Conservation (phyloP, 2,888 invertebrate species). For the Phortica okadai region DNA sequence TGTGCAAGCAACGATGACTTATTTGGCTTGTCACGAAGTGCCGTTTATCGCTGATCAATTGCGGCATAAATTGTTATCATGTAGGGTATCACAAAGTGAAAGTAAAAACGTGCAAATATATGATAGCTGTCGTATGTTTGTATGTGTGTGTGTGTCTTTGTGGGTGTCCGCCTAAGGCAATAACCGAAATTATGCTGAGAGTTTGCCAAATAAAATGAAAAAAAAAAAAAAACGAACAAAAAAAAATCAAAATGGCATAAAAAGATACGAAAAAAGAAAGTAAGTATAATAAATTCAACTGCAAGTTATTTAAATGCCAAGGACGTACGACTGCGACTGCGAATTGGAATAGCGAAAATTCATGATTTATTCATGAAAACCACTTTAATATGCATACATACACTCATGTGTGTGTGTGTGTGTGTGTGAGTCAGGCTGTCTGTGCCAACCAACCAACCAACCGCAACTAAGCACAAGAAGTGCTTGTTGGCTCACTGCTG, state of each 20-base stretch:
- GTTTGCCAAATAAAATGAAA: not conserved
- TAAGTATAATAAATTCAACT: slow-evolving; percentile 20
- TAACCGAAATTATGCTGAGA: not conserved
- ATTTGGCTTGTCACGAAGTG: no score
- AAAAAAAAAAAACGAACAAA: not conserved
- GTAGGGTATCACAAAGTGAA: slow-evolving; percentile 11
- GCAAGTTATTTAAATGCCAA: slow-evolving; percentile 25
- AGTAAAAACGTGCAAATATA: not conserved
- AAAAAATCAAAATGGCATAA: not conserved
- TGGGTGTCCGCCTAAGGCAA: not conserved
- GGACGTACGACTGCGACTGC: slow-evolving; percentile 10
- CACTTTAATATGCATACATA: slow-evolving; percentile 1
- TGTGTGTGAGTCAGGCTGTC: not conserved
- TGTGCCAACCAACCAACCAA: not conserved
- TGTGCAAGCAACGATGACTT: not conserved
- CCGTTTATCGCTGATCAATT: no score
- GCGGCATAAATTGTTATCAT: not conserved
- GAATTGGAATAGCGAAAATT: slow-evolving; percentile 6
- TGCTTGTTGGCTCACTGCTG: no score
- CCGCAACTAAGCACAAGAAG: not conserved
- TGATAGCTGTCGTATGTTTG: not conserved
- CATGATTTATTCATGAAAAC: slow-evolving; percentile 26
- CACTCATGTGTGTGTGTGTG: not conserved
- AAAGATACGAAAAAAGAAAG: slow-evolving; percentile 5
- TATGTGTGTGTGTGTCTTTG: not conserved